phyloP scores from a whole-genome alignment of 2,113 vertebrate species.

The Ceyx melanurus region DNA sequence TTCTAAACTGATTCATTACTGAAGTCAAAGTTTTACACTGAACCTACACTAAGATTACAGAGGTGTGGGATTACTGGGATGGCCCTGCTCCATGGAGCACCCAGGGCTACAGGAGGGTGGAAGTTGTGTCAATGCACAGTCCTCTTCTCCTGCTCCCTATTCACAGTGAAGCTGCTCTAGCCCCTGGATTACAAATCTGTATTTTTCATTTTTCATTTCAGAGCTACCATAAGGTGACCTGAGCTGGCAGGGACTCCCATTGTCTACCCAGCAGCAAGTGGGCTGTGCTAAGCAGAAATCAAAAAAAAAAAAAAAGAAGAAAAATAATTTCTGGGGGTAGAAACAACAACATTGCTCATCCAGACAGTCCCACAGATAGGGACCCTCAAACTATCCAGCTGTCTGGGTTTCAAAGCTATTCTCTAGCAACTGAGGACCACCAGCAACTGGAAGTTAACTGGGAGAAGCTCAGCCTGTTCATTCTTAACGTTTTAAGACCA shows the following conservation, averaged over 20 bases:
- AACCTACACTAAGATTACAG: not conserved
- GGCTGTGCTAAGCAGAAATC: not conserved
- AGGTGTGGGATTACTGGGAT: not conserved
- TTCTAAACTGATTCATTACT: not conserved
- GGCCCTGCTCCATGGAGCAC: rapidly evolving
- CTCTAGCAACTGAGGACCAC: not conserved
- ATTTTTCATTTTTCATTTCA: not conserved
- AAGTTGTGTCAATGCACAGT: rapidly evolving
- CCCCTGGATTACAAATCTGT: not conserved
- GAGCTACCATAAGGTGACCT: not conserved
- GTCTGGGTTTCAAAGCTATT: not conserved
- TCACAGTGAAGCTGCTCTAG: not conserved
- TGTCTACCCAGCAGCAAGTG: rapidly evolving
- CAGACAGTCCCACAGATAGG: not conserved
- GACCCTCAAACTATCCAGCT: not conserved
- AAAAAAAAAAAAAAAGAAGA: not conserved
- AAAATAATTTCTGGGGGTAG: not conserved
- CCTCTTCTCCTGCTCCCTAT: not conserved
- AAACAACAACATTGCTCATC: not conserved
- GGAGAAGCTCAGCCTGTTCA: not conserved
- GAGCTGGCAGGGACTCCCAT: not conserved
- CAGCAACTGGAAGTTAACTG: not conserved
- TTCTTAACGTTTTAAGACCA: not conserved
- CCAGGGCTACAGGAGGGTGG: not conserved
- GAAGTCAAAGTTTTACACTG: not conserved